Conservation (phyloP, 2,797 vertebrate genomes). For the Phoebastria nigripes region DNA sequence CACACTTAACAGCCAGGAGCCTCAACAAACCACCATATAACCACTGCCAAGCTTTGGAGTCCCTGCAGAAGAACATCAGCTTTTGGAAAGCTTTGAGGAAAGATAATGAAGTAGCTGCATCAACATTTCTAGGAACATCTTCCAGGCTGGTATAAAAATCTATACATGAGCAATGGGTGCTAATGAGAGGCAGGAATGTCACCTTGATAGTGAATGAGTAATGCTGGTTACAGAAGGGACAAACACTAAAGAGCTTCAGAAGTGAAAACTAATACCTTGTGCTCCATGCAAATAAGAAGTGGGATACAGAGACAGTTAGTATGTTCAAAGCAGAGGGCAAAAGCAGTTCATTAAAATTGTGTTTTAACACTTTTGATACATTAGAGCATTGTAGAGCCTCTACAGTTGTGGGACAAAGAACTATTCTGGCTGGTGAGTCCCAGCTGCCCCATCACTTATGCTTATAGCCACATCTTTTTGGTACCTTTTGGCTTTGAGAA, state of each 20-base stretch:
- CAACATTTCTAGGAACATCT: neutral
- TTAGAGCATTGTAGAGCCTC: neutral
- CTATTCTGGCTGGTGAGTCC: neutral
- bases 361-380: neutral
- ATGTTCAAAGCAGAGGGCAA: neutral
- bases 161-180: neutral
- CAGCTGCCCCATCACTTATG: neutral
- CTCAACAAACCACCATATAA: neutral
- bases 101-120: neutral
- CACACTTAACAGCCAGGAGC: neutral
- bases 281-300: neutral
- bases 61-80: neutral
- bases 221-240: neutral
- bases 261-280: neutral
- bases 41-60: neutral
- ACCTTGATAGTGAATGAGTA: neutral
- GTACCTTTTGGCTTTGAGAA: neutral
- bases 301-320: neutral
- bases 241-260: neutral
- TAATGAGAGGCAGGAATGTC: neutral
- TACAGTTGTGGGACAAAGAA: neutral
- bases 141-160: neutral
- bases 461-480: accelerated
- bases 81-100: neutral
- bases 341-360: neutral